phyloP scores from a whole-genome alignment of 2,113 vertebrate species.

The Paramormyrops kingsleyae region DNA sequence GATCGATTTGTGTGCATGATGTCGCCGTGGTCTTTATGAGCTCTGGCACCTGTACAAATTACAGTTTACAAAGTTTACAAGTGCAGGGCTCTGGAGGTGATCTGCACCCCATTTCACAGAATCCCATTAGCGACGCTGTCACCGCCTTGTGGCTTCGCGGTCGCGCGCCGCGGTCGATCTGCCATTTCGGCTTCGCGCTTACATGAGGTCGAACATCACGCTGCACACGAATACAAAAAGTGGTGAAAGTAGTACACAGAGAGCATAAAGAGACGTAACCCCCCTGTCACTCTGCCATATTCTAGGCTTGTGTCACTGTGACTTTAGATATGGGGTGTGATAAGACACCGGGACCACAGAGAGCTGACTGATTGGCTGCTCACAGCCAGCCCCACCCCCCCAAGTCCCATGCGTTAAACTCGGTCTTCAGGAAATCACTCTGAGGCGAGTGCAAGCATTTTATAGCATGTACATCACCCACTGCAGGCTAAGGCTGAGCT shows the following conservation, averaged over 20 bases:
- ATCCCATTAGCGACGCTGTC: neutral
- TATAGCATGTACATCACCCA: neutral
- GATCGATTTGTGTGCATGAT: neutral
- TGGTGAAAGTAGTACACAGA: neutral
- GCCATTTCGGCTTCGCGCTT: neutral
- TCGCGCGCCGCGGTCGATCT: neutral
- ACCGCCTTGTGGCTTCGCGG: neutral
- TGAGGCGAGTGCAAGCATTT: neutral
- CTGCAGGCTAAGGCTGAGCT: neutral
- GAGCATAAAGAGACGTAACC: neutral
- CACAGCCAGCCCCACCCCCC: neutral
- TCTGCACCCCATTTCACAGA: neutral
- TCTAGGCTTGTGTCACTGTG: neutral
- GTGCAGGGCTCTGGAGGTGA: neutral
- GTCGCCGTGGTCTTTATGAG: too few species aligned
- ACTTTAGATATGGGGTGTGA: neutral
- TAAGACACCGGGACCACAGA: neutral
- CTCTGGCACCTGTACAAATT: too few species aligned
- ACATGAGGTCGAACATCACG: neutral
- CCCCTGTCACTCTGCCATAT: neutral
- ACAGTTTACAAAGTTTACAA: neutral
- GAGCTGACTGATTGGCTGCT: neutral
- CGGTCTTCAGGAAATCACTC: neutral
- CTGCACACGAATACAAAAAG: neutral
- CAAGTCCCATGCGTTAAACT: neutral